These are phyloP conservation scores for Crypturellus tataupa DNA, from an alignment of 2,797 vertebrate species.

Conservation along the genomic window DNA sequence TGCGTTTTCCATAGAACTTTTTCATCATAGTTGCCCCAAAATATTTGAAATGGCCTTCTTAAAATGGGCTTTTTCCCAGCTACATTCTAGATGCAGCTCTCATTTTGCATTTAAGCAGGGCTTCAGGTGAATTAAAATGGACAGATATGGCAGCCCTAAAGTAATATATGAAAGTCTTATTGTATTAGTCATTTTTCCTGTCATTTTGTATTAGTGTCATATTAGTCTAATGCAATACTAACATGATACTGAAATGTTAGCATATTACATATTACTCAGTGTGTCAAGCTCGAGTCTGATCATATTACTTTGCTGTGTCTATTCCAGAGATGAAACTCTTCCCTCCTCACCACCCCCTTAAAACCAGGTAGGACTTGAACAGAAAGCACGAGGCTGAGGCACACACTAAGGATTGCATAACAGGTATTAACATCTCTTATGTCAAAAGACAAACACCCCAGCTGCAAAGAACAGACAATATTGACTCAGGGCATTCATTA, in stretches of 20 bases:
- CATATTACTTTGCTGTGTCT: slow-evolving; percentile 65
- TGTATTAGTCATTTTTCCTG: slow-evolving; percentile 82
- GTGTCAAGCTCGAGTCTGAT: slow-evolving; percentile 80
- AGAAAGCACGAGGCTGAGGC: background rate
- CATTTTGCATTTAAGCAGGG: slow-evolving; percentile 40
- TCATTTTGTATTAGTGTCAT: slow-evolving; percentile 82
- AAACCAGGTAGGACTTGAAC: background rate
- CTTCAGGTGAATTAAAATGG: slow-evolving; percentile 81
- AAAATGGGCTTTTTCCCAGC: slow-evolving; percentile 24
- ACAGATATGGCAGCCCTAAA: slow-evolving; percentile 75
- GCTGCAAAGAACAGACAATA: background rate
- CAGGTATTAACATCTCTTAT: background rate
- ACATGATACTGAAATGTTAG: slow-evolving; percentile 81
- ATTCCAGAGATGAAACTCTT: slow-evolving; percentile 30
- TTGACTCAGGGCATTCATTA: background rate
- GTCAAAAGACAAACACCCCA: background rate
- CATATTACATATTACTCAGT: slow-evolving; percentile 80
- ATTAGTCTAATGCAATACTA: slow-evolving; percentile 83
- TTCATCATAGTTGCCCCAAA: background rate
- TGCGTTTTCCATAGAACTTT: background rate
- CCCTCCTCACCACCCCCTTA: background rate
- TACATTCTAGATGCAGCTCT: background rate
- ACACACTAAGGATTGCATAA: background rate
- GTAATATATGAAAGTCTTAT: slow-evolving; percentile 78
- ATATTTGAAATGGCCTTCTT: background rate